Percentiles rank a stretch among this genome's conserved stretches.
These are phyloP conservation scores for Anodontia alba DNA, from an alignment of 2,888 invertebrate genomes.

Conservation along the genomic window DNA sequence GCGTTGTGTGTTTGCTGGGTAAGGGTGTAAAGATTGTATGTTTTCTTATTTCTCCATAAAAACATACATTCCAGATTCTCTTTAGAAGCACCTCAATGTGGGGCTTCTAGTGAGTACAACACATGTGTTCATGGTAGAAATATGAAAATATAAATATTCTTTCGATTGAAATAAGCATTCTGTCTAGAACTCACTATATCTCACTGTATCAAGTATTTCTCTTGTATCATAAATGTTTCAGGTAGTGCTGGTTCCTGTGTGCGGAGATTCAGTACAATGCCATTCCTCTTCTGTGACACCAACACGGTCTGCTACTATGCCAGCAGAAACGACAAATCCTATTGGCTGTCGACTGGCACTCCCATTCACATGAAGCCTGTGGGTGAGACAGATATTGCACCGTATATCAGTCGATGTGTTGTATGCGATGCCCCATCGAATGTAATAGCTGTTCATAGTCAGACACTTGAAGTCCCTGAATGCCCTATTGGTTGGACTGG, in stretches of 20 bases:
- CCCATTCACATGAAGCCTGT: slow-evolving; percentile 98
- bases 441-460: slow-evolving; percentile 94
- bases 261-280: slow-evolving; percentile 97
- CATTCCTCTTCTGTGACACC: slow-evolving; percentile 97
- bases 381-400: slow-evolving; percentile 91
- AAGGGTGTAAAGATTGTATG: too few relatives aligned
- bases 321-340: slow-evolving; percentile 97
- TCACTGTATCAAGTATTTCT: too few relatives aligned
- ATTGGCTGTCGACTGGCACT: slow-evolving; percentile 98
- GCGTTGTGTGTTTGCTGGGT: too few relatives aligned
- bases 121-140: too few relatives aligned
- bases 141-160: too few relatives aligned
- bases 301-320: slow-evolving; percentile 98
- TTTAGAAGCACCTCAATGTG: too few relatives aligned
- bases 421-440: slow-evolving; percentile 96
- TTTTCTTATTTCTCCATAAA: too few relatives aligned
- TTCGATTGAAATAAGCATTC: too few relatives aligned
- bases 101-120: too few relatives aligned
- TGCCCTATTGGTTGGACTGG: slow-evolving; percentile 97
- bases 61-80: too few relatives aligned
- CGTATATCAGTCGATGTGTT: slow-evolving; percentile 95
- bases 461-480: slow-evolving; percentile 91
- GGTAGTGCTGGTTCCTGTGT: slow-evolving; percentile 94
- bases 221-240: slow-evolving; percentile 47
- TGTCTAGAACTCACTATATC: too few relatives aligned